These are phyloP conservation scores for Prunella himalayana DNA, from an alignment of 2,113 vertebrate species.

Conservation along the genomic window DNA sequence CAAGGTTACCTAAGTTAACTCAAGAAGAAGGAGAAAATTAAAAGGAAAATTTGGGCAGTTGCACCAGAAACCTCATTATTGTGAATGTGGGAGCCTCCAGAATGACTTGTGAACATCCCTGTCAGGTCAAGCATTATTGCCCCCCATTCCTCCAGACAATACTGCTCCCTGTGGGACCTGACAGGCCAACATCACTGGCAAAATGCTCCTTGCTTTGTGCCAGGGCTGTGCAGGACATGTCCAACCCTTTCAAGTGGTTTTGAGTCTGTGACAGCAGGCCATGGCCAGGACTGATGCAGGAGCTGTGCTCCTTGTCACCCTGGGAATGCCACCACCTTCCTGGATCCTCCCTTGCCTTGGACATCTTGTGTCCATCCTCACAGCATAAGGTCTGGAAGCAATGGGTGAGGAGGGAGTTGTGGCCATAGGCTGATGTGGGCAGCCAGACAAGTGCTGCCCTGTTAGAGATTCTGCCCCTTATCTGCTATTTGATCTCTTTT, in stretches of 20 bases:
- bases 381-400: not conserved
- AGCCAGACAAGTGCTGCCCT: not conserved
- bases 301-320: not conserved
- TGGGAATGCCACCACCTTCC: not conserved
- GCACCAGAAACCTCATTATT: not conserved
- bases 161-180: not conserved
- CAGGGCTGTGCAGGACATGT: not conserved
- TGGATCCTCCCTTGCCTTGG: not conserved
- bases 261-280: fast-evolving
- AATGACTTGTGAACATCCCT: not conserved
- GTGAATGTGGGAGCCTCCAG: not conserved
- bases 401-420: not conserved
- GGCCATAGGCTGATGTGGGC: not conserved
- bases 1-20: not conserved
- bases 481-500: not conserved
- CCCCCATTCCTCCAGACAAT: not conserved
- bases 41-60: not conserved
- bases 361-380: not conserved
- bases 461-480: fast-evolving
- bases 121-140: not conserved
- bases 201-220: not conserved
- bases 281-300: fast-evolving
- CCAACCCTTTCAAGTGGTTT: not conserved
- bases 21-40: not conserved
- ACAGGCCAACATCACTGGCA: not conserved